Base-by-base conservation (phyloP, 2,888 invertebrate genomes). In the Tuberolachnus salignus region DNA sequence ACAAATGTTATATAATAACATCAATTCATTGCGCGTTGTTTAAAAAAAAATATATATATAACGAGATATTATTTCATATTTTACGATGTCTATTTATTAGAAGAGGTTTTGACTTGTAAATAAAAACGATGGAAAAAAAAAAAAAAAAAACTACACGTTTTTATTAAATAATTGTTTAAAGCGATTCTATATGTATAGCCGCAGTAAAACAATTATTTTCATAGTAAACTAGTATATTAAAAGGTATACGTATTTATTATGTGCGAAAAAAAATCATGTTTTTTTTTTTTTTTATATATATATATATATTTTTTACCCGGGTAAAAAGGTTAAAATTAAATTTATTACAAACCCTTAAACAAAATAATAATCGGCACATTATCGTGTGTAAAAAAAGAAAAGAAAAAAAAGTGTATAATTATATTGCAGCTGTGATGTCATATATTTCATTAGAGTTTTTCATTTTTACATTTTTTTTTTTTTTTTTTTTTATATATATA, bases 1-100 rank as follows among this genome's bases (percentile, higher is more conserved):
- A n/a, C n/a, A n/a, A n/a, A n/a, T n/a, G n/a, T n/a, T n/a, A n/a
- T 59, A 59, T 59, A 59, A 59, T 14, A 59, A 59, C 26, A 59
- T 59, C 59, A 59, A 59, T 59, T 59, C 26, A 9, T 34, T 16
- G 16, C 10, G 21, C 21, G 9, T 21, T 55, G 19, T 55, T 19
- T 2, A 16, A 26, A 26, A 34, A 2, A n/a, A 26, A 23, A 23
- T 26, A 59, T n/a, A n/a, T 4, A 3, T 34, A 34, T 34, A 34
- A 34, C 34, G 34, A 3, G 6, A 34, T 34, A 34, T 34, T 34
- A 34, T 34, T 34, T 3, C 6, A 34, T 34, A 6, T 34, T 34
- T 34, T 34, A 34, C 34, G 34, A 34, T 34, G 34, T 34, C 3
- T 34, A 34, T 34, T 34, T 34, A 34, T 34, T 34, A 34, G 34